Conservation (phyloP, 2,888 invertebrate genomes). For the Schizaphis graminum region DNA sequence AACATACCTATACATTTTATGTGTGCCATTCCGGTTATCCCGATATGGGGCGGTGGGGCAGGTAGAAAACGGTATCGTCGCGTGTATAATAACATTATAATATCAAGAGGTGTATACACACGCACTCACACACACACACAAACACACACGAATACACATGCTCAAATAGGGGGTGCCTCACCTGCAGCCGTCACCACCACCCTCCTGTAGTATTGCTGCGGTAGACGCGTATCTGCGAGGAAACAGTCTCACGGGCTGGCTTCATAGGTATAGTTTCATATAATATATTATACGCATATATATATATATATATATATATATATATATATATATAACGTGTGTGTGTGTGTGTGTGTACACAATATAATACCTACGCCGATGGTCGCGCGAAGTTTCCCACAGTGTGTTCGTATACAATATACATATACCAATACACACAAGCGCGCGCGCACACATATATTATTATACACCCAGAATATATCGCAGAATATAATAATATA, state of each 20-base stretch:
- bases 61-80: slow-evolving; percentile 5
- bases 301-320: not conserved
- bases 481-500: not conserved
- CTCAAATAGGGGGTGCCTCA: not conserved
- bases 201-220: not conserved
- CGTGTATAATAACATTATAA: not conserved
- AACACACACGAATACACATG: not conserved
- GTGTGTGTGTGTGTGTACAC: not conserved
- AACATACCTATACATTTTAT: not conserved
- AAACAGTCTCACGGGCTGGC: slow-evolving; percentile 3
- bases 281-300: not conserved
- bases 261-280: not conserved
- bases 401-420: not conserved
- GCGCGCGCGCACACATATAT: not conserved
- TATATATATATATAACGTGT: not conserved
- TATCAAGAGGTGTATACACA: not conserved
- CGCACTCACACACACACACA: not conserved
- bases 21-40: not conserved
- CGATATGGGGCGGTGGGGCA: not conserved
- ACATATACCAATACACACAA: not conserved
- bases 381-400: slow-evolving; percentile 10
- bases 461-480: not conserved
- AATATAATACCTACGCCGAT: not conserved
- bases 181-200: not conserved
- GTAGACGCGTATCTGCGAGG: not conserved